Percentiles rank a stretch among this genome's conserved stretches.
Evolutionary conservation across 2,888 invertebrate genomes (phyloP).

Genomic region (Drosophila anceps): DNA sequence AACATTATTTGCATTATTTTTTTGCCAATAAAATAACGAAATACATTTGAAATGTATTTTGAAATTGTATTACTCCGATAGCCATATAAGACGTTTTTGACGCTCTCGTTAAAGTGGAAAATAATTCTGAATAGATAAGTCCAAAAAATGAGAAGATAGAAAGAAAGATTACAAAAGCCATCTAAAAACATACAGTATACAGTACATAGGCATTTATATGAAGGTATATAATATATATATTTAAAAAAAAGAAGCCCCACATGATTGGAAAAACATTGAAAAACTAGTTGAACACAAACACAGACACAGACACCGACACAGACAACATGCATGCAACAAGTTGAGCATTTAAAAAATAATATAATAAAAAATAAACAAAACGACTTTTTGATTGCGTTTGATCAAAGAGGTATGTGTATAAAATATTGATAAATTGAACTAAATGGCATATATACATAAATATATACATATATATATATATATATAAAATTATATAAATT

Average conservation of each 20-base stretch:
- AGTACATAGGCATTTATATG: slow-evolving; percentile 66
- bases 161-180: slow-evolving; percentile 37
- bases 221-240: slow-evolving; percentile 46
- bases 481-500: slow-evolving; percentile 71
- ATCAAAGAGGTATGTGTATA: slow-evolving; percentile 69
- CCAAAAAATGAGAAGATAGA: slow-evolving; percentile 25
- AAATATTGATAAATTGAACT: slow-evolving; percentile 42
- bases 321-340: slow-evolving; percentile 65
- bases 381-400: slow-evolving; percentile 78
- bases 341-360: slow-evolving; percentile 76
- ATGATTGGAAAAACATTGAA: slow-evolving; percentile 32
- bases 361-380: slow-evolving; percentile 20
- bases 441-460: slow-evolving; percentile 70
- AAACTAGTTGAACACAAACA: slow-evolving; percentile 38
- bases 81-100: slow-evolving; percentile 41
- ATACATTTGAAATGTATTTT: slow-evolving; percentile 74
- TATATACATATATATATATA: slow-evolving; percentile 59
- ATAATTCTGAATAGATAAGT: slow-evolving; percentile 54
- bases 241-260: slow-evolving; percentile 8
- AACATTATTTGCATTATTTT: not conserved
- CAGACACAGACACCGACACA: slow-evolving; percentile 30
- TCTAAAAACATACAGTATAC: slow-evolving; percentile 46
- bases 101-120: slow-evolving; percentile 28
- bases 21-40: slow-evolving; percentile 38
- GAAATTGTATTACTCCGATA: slow-evolving; percentile 35